Conservation (phyloP, 2,888 invertebrate genomes). For the Chaetoderma sp. region DNA sequence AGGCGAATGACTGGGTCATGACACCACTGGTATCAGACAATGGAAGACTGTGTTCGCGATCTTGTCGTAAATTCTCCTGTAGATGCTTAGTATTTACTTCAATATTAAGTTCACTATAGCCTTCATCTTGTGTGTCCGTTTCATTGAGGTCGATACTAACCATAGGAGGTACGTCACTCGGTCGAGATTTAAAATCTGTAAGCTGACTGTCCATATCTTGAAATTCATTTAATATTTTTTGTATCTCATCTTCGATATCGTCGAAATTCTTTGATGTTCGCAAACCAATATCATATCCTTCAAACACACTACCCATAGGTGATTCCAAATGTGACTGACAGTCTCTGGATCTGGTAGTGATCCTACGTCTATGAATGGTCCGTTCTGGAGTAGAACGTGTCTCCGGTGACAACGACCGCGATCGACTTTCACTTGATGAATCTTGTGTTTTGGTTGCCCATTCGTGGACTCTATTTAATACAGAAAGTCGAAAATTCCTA, state of each 20-base stretch:
- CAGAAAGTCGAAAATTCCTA: slow-evolving; percentile 43
- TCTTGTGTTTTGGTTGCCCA: slow-evolving; percentile 43
- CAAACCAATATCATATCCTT: slow-evolving; percentile 1
- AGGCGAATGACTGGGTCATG: too few species aligned
- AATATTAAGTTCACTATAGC: slow-evolving; percentile 23
- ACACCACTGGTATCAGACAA: background rate
- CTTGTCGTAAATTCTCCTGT: background rate
- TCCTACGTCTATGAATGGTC: background rate
- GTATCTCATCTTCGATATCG: slow-evolving; percentile 49
- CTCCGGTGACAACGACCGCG: background rate
- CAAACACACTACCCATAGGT: background rate
- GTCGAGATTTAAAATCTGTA: slow-evolving; percentile 43
- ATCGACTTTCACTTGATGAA: slow-evolving; percentile 41
- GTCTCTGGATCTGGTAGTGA: background rate
- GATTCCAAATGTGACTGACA: slow-evolving; percentile 14
- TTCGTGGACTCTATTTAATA: slow-evolving; percentile 50
- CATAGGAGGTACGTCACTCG: slow-evolving; percentile 1
- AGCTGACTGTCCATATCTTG: slow-evolving; percentile 51
- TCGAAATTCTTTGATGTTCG: slow-evolving; percentile 47
- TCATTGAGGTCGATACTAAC: background rate
- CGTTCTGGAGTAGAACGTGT: background rate
- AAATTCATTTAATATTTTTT: slow-evolving; percentile 33
- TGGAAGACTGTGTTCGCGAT: background rate
- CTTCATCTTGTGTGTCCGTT: slow-evolving; percentile 2
- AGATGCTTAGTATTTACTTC: background rate